phyloP scores from a whole-genome alignment of 1,140 invertebrate genomes.

The Drosophila carrolli region DNA sequence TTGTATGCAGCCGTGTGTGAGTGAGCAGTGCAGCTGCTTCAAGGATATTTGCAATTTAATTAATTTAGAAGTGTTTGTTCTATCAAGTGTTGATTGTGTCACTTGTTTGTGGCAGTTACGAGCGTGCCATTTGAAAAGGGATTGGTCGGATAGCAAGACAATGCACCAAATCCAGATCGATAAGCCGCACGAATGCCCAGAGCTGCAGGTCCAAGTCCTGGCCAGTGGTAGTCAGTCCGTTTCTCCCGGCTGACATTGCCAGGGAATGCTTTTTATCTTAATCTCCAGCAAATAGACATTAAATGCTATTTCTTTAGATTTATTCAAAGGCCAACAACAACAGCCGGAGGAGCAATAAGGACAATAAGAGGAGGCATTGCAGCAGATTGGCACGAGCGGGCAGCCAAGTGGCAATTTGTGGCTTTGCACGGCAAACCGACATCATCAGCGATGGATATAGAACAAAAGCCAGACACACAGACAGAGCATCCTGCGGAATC shows the following conservation, averaged over 20 bases:
- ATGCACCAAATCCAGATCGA: slow-evolving; percentile 69
- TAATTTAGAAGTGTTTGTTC: slow-evolving; percentile 83
- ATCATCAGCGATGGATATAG: slow-evolving; percentile 77
- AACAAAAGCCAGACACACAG: slow-evolving; percentile 71
- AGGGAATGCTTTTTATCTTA: slow-evolving; percentile 79
- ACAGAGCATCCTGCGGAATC: slow-evolving; percentile 35
- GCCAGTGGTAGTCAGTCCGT: slow-evolving; percentile 2
- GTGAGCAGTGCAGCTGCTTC: slow-evolving; percentile 61
- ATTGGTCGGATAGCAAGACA: slow-evolving; percentile 50
- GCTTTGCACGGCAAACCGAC: slow-evolving; percentile 81
- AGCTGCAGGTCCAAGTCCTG: slow-evolving; percentile 6
- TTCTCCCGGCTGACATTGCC: slow-evolving; percentile 29
- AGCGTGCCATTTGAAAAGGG: slow-evolving; percentile 69
- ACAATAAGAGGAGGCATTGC: slow-evolving; percentile 58
- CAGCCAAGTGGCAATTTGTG: slow-evolving; percentile 82
- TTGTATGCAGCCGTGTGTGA: slow-evolving; percentile 27
- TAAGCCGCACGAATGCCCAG: slow-evolving; percentile 74
- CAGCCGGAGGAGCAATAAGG: slow-evolving; percentile 19
- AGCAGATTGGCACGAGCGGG: slow-evolving; percentile 79
- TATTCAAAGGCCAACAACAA: slow-evolving; percentile 67
- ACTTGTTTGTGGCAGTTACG: slow-evolving; percentile 81
- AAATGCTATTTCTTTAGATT: slow-evolving; percentile 84
- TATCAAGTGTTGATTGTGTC: slow-evolving; percentile 83
- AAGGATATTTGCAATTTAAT: slow-evolving; percentile 83
- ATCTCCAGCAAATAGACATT: slow-evolving; percentile 83